Conservation (phyloP, 1,140 invertebrate genomes). For the Harpegnathos saltator region DNA sequence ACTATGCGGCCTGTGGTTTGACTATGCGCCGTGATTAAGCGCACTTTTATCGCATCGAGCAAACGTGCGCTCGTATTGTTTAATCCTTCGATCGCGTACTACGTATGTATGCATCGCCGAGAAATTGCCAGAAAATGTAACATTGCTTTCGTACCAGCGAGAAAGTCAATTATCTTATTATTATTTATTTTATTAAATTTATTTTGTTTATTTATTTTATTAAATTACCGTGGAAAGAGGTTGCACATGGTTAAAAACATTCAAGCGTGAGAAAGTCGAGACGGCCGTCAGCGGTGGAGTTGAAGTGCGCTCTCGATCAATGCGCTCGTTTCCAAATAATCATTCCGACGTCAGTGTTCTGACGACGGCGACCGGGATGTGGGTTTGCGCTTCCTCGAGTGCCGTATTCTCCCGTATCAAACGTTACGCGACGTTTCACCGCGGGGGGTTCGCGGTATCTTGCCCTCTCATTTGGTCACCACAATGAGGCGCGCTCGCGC, state of each 20-base stretch:
- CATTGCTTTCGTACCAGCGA: no score
- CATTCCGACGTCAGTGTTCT: no score
- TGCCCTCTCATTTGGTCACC: neutral
- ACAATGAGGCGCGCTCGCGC: neutral
- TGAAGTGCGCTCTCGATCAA: no score
- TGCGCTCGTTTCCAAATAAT: no score
- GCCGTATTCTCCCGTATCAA: neutral
- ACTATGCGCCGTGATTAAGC: constrained; percentile 7
- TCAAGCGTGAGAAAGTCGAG: no score
- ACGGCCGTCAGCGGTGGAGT: no score
- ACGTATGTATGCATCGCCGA: neutral
- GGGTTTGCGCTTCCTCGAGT: neutral
- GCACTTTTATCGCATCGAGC: neutral
- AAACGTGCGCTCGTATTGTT: neutral
- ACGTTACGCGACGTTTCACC: neutral
- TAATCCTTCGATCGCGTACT: neutral
- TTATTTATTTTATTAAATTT: no score
- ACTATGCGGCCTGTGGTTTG: neutral
- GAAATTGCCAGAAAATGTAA: neutral
- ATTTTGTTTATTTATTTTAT: no score
- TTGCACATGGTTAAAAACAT: no score
- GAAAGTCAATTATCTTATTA: no score
- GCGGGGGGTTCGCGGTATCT: neutral
- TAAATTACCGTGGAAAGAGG: no score
- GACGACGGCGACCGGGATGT: neutral